These are phyloP conservation scores for Aphrocallistes beatrix DNA, from an alignment of 37 sponge, comb jelly and placozoan genomes.

Conservation along the genomic window DNA sequence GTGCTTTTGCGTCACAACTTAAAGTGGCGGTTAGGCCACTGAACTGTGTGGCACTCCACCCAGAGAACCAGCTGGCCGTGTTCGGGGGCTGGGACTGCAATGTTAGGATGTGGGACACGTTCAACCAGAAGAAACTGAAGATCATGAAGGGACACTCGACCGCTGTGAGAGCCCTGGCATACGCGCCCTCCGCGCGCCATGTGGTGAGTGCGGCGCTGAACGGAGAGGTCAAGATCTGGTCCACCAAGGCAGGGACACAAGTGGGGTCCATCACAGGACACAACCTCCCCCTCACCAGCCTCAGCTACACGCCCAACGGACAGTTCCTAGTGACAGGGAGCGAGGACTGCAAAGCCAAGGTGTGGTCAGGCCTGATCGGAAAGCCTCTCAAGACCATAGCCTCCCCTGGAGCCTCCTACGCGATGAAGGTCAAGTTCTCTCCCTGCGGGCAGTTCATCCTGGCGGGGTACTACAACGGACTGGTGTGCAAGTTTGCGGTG, in stretches of 20 bases:
- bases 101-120: slow-evolving; percentile 72
- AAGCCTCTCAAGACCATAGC: slow-evolving; percentile 28
- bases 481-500: slow-evolving; percentile 36
- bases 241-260: slow-evolving; percentile 45
- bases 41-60: slow-evolving; percentile 81
- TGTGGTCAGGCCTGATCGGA: slow-evolving; percentile 67
- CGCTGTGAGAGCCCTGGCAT: slow-evolving; percentile 68
- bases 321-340: slow-evolving; percentile 63
- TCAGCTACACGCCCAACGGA: slow-evolving; percentile 65
- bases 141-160: slow-evolving; percentile 70
- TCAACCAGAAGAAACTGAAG: slow-evolving; percentile 62
- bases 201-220: slow-evolving; percentile 75
- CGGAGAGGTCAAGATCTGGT: slow-evolving; percentile 82
- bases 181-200: slow-evolving; percentile 63
- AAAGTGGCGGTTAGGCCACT: slow-evolving; percentile 32
- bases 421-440: neutral
- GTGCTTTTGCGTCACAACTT: slow-evolving; percentile 18
- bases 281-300: slow-evolving; percentile 42
- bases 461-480: slow-evolving; percentile 57
- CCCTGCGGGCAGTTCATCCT: slow-evolving; percentile 23
- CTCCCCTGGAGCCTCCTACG: neutral
- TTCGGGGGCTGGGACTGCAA: slow-evolving; percentile 75
- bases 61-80: slow-evolving; percentile 67
- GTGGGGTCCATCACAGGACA: slow-evolving; percentile 71
- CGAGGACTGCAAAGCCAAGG: slow-evolving; percentile 65